A percentile compares a stretch with the other conserved stretches of the same genome.
Conservation (phyloP, 2,797 vertebrate species). For the Gallinago solitaria region DNA sequence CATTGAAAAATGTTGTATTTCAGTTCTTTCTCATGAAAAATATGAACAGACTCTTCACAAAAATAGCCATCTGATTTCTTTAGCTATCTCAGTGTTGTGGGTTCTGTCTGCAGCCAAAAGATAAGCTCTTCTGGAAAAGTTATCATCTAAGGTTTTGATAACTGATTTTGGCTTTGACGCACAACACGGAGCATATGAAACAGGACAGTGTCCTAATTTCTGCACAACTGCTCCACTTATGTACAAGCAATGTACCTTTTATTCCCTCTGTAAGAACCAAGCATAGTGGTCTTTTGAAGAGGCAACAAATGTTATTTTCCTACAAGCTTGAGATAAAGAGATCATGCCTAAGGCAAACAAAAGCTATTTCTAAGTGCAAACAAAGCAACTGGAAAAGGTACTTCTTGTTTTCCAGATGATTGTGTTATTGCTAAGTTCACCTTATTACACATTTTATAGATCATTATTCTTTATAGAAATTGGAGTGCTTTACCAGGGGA, state of each 20-base stretch:
- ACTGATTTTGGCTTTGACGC: not conserved
- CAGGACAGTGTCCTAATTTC: not conserved
- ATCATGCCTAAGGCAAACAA: not conserved
- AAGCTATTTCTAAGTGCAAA: not conserved
- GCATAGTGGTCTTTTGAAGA: not conserved
- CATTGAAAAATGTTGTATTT: not conserved
- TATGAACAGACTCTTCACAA: not conserved
- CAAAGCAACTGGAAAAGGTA: not conserved
- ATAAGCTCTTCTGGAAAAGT: not conserved
- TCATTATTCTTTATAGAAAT: not conserved
- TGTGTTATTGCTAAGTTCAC: not conserved
- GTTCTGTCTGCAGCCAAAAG: not conserved
- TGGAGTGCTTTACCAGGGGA: slow-evolving; percentile 79
- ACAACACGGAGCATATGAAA: not conserved
- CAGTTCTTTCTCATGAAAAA: not conserved
- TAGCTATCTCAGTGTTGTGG: not conserved
- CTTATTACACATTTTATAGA: not conserved
- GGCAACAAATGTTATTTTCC: not conserved
- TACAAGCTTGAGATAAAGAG: not conserved
- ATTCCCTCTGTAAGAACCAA: not conserved
- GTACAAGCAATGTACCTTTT: not conserved
- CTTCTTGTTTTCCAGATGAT: not conserved
- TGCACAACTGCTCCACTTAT: not conserved
- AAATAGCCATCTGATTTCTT: not conserved
- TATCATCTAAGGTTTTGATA: not conserved